A percentile compares a stretch with the other conserved stretches of the same genome.
These are phyloP conservation scores for Ophonus ardosiacus DNA, from an alignment of 2,888 invertebrate genomes.

Conservation along the genomic window DNA sequence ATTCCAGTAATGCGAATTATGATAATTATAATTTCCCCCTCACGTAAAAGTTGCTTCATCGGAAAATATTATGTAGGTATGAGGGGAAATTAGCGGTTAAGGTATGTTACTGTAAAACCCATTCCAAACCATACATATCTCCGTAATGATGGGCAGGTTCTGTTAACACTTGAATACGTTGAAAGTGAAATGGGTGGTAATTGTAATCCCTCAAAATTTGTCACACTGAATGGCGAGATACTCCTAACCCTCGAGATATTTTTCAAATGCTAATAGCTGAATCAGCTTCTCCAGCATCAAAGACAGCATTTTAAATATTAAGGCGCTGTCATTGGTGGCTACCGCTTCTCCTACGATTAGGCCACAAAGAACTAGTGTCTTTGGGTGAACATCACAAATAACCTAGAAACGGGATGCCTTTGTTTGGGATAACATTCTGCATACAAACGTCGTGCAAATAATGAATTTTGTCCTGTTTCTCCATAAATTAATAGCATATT, in stretches of 20 bases:
- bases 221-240: not conserved
- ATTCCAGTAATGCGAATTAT: no score
- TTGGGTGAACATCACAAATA: not conserved
- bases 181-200: not conserved
- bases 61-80: no score
- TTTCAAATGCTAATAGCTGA: not conserved
- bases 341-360: not conserved
- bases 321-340: no score
- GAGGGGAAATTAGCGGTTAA: no score
- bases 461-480: not conserved
- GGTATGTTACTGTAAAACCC: no score
- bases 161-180: not conserved
- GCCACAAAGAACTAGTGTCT: not conserved
- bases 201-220: not conserved
- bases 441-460: not conserved
- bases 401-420: not conserved
- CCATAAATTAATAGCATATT: no score
- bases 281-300: not conserved
- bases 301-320: not conserved
- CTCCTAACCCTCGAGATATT: not conserved
- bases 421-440: not conserved
- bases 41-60: no score
- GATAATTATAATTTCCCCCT: no score
- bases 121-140: not conserved
- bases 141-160: not conserved